A percentile compares a stretch with the other conserved stretches of the same genome.
Evolutionary conservation across 1,140 invertebrate genomes (phyloP).

Genomic region (Teleopsis dalmanni): DNA sequence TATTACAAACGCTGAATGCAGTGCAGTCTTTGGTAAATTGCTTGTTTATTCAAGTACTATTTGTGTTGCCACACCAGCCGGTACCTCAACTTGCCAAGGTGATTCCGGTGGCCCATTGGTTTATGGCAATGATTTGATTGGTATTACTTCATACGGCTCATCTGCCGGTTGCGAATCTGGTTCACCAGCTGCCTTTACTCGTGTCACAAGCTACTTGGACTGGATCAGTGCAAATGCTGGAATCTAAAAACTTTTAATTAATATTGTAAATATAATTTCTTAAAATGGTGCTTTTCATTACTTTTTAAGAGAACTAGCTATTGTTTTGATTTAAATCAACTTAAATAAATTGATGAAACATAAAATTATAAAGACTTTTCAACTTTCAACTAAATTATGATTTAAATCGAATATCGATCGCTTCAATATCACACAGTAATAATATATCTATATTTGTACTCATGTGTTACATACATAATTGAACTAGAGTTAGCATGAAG

Average conservation of each 20-base stretch:
- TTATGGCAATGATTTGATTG: slow-evolving; percentile 43
- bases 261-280: not conserved
- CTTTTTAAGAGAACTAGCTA: not conserved
- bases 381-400: too few species aligned
- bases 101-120: slow-evolving; percentile 52
- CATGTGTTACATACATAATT: too few species aligned
- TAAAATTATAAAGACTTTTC: not conserved
- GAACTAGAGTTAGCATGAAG: too few species aligned
- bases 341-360: not conserved
- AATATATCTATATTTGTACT: too few species aligned
- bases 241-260: not conserved
- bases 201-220: slow-evolving; percentile 47
- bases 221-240: slow-evolving; percentile 44
- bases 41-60: slow-evolving; percentile 19
- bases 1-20: slow-evolving; percentile 20
- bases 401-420: too few species aligned
- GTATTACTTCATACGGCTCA: slow-evolving; percentile 46
- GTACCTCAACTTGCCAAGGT: slow-evolving; percentile 41
- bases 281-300: too few species aligned
- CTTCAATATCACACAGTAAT: too few species aligned
- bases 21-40: slow-evolving; percentile 13
- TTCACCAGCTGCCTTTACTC: slow-evolving; percentile 47
- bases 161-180: slow-evolving; percentile 31
- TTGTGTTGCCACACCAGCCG: slow-evolving; percentile 17
- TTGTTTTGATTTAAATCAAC: not conserved